phyloP scores from a whole-genome alignment of 2,888 invertebrate genomes.

The Eremobia ochroleuca region DNA sequence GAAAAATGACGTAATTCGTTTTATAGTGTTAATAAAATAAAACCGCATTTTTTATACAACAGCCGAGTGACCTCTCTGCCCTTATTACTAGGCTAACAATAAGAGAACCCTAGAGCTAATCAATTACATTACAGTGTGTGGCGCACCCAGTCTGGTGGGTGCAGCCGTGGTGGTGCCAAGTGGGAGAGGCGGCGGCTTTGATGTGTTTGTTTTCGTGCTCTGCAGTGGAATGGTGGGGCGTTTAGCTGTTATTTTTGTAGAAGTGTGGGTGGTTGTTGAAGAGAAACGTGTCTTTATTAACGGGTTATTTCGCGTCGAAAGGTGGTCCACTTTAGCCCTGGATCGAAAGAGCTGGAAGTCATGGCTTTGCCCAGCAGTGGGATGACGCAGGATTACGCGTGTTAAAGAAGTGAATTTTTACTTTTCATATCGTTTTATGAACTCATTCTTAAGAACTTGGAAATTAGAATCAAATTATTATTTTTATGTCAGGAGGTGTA shows the following conservation, averaged over 20 bases:
- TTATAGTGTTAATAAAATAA: background rate
- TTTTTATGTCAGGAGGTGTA: background rate
- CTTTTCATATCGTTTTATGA: background rate
- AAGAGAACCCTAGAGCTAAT: slow-evolving; percentile 50
- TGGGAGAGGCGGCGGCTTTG: slow-evolving; percentile 49
- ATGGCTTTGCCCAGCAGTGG: too few relatives aligned
- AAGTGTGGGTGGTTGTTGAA: background rate
- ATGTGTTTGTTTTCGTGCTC: slow-evolving; percentile 21
- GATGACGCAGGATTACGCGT: too few relatives aligned
- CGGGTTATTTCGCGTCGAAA: too few relatives aligned
- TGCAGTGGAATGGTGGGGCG: background rate
- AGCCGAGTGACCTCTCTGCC: slow-evolving; percentile 9
- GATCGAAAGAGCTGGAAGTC: too few relatives aligned
- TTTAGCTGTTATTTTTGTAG: background rate
- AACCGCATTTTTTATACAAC: background rate
- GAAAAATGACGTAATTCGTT: background rate
- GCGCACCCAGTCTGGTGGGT: slow-evolving; percentile 51
- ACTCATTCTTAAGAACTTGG: background rate
- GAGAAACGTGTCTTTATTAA: background rate
- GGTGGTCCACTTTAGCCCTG: too few relatives aligned
- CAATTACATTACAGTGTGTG: slow-evolving; percentile 55
- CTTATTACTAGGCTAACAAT: slow-evolving; percentile 40
- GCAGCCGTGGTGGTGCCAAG: slow-evolving; percentile 37
- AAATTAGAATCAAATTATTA: background rate
- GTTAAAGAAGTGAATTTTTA: background rate